Evolutionary conservation across 2,888 invertebrate species (phyloP).

Genomic region (Quadriops clusia): DNA sequence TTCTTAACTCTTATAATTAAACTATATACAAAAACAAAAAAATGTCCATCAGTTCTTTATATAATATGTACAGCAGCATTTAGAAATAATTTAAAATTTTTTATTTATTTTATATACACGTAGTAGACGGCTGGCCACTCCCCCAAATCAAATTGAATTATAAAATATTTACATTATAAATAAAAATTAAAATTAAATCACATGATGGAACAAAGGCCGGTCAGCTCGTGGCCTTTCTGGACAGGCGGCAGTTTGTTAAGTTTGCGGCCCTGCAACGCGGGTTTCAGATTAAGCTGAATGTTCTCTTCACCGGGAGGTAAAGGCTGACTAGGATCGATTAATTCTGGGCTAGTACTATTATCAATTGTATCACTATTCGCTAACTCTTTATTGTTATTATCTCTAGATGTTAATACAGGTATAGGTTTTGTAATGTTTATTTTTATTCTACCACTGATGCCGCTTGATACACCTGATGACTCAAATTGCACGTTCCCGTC

Average conservation of each 20-base stretch:
- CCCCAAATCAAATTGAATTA: too few relatives aligned
- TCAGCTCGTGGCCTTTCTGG: slow-evolving; percentile 64
- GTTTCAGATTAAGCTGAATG: slow-evolving; percentile 48
- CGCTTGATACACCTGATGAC: slow-evolving; percentile 25
- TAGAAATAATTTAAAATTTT: too few relatives aligned
- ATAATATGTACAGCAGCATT: too few relatives aligned
- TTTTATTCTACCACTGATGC: slow-evolving; percentile 51
- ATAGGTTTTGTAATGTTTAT: slow-evolving; percentile 71
- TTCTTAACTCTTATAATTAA: too few relatives aligned
- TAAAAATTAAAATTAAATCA: slow-evolving; percentile 39
- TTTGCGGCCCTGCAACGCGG: slow-evolving; percentile 50
- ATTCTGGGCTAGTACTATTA: slow-evolving; percentile 20
- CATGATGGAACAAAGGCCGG: slow-evolving; percentile 81
- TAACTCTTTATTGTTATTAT: slow-evolving; percentile 29
- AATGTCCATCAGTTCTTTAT: too few relatives aligned
- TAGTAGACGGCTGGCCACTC: too few relatives aligned
- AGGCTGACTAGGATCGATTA: slow-evolving; percentile 38
- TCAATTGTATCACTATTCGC: slow-evolving; percentile 21
- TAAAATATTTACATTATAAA: too few relatives aligned
- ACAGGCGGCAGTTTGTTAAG: slow-evolving; percentile 62
- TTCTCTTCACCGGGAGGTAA: slow-evolving; percentile 46
- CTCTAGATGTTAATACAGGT: slow-evolving; percentile 38
- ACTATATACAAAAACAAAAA: too few relatives aligned
- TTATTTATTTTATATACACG: too few relatives aligned
- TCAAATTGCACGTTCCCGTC: slow-evolving; percentile 62